phyloP scores from a whole-genome alignment of 2,888 invertebrate genomes.

The Poecilobothrus nobilitatus region DNA sequence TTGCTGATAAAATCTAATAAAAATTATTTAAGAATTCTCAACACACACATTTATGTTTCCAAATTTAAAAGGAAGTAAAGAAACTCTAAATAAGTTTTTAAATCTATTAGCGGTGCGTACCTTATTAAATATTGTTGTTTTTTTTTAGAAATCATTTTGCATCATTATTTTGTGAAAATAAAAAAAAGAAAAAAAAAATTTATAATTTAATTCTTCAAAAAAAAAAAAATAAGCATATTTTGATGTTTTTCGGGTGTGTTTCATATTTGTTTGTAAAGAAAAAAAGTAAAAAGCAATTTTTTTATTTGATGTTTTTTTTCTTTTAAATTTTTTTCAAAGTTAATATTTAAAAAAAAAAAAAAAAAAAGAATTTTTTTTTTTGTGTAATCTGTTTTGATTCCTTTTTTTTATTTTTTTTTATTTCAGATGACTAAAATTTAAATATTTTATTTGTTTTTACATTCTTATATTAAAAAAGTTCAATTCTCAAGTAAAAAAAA shows the following conservation, averaged over 20 bases:
- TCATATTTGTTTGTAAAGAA: slow-evolving; percentile 13
- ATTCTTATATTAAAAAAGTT: too few relatives aligned
- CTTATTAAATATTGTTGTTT: slow-evolving; percentile 20
- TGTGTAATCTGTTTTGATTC: too few relatives aligned
- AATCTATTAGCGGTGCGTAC: slow-evolving; percentile 41
- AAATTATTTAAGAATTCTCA: background rate
- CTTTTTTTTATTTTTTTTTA: background rate
- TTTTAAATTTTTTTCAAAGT: background rate
- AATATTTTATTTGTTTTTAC: too few relatives aligned
- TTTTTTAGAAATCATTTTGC: slow-evolving; percentile 18
- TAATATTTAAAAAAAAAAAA: too few relatives aligned
- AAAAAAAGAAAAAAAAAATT: slow-evolving; percentile 15
- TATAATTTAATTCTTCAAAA: slow-evolving; percentile 19
- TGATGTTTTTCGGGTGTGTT: slow-evolving; percentile 17
- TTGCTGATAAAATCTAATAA: background rate
- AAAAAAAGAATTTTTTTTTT: too few relatives aligned
- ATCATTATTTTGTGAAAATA: slow-evolving; percentile 12
- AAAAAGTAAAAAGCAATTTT: background rate
- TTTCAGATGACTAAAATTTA: background rate
- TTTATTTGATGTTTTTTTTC: background rate
- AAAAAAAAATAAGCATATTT: slow-evolving; percentile 16
- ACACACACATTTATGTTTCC: slow-evolving; percentile 35
- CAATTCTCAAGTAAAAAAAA: too few relatives aligned
- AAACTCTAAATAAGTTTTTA: slow-evolving; percentile 41
- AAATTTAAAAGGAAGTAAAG: slow-evolving; percentile 40